A percentile compares a stretch with the other conserved stretches of the same genome.
phyloP scores from a whole-genome alignment of 2,113 vertebrate genomes.

The Accipiter cooperii region DNA sequence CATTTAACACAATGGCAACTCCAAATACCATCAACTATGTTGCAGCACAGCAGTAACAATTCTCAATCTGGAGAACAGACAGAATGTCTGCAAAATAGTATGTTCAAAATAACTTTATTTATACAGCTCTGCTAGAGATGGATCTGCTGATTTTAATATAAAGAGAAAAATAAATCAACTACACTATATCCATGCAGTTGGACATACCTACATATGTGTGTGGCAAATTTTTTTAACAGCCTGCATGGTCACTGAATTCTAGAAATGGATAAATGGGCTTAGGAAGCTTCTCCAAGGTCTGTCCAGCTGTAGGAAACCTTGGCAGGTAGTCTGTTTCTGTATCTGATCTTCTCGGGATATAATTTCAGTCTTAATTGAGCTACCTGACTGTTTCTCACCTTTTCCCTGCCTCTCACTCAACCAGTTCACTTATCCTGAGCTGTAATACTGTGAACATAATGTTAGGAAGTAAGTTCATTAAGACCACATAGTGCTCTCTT shows the following conservation, averaged over 20 bases:
- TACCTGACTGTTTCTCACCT: neutral
- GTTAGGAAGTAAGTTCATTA: neutral
- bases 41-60: neutral
- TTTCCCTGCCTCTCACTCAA: neutral
- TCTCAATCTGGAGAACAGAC: conserved; percentile 10
- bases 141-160: neutral
- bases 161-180: neutral
- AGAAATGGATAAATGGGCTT: neutral
- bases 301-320: neutral
- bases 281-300: neutral
- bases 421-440: neutral
- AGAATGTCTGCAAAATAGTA: conserved; percentile 10
- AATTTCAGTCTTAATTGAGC: neutral
- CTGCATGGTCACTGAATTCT: neutral
- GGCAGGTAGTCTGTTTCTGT: neutral
- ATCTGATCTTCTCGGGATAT: neutral
- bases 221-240: neutral
- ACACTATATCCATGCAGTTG: neutral
- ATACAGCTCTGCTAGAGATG: neutral
- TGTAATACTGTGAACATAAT: neutral
- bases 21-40: conserved; percentile 12
- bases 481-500: neutral
- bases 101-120: conserved; percentile 12
- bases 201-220: neutral
- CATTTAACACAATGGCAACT: conserved; percentile 37